A percentile compares a stretch with the other conserved stretches of the same genome.
Conservation (phyloP, 2,113 vertebrate species). For the Prinia subflava region DNA sequence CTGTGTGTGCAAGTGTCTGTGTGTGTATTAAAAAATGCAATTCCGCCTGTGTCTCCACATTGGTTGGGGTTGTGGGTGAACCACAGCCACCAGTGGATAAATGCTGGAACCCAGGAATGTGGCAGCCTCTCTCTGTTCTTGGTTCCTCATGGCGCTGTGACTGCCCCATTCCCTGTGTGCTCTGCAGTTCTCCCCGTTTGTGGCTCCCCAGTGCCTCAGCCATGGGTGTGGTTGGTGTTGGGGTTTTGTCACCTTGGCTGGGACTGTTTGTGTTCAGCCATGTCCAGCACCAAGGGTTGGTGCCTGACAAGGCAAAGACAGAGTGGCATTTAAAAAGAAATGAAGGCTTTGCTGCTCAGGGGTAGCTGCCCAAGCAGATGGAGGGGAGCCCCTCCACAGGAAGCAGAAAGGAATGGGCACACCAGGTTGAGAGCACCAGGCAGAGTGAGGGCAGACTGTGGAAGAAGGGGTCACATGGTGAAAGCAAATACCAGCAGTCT, state of each 20-base stretch:
- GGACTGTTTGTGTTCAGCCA: background rate
- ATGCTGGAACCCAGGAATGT: background rate
- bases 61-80: background rate
- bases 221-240: too few species aligned
- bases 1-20: background rate
- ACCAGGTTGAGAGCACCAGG: background rate
- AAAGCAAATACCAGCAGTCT: background rate
- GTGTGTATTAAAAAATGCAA: background rate
- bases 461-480: background rate
- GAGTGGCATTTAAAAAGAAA: background rate
- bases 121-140: background rate
- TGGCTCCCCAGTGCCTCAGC: accelerated
- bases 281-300: background rate
- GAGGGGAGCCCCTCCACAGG: background rate
- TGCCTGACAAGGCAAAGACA: background rate
- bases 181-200: background rate
- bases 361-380: background rate
- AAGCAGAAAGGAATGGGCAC: background rate
- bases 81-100: background rate
- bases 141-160: background rate
- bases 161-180: background rate
- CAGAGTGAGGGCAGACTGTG: background rate
- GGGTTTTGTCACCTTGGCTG: background rate
- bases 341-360: background rate
- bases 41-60: background rate